phyloP scores from a whole-genome alignment of 2,888 invertebrate species.

The Agriopis aurantiaria region DNA sequence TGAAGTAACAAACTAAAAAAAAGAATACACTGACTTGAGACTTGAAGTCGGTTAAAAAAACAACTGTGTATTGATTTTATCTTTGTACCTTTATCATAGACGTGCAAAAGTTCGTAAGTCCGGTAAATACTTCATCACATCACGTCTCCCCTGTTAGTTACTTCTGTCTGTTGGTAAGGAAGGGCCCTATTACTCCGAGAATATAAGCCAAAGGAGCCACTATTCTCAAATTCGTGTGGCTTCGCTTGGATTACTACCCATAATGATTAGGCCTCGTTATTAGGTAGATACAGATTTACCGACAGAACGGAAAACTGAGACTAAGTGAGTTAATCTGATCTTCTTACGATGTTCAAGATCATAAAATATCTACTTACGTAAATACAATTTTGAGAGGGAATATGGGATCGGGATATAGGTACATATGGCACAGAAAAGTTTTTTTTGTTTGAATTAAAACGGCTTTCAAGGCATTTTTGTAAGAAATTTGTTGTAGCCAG shows the following conservation, averaged over 20 bases:
- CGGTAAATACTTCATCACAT: too few relatives aligned
- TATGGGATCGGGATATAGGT: background rate
- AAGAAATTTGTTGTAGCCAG: too few relatives aligned
- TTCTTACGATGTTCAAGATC: background rate
- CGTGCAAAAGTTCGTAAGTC: too few relatives aligned
- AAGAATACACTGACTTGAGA: too few relatives aligned
- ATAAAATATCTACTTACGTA: background rate
- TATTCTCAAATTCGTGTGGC: slow-evolving; percentile 22
- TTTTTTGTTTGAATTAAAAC: too few relatives aligned
- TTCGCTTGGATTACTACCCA: slow-evolving; percentile 13
- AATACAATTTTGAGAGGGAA: background rate
- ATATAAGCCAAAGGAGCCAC: slow-evolving; percentile 10
- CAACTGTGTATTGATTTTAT: too few relatives aligned
- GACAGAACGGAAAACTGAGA: slow-evolving; percentile 13
- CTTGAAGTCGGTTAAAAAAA: too few relatives aligned
- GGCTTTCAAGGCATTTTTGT: too few relatives aligned
- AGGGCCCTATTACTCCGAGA: slow-evolving; percentile 7
- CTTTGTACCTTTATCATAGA: too few relatives aligned
- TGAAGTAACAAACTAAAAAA: too few relatives aligned
- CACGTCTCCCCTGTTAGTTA: background rate
- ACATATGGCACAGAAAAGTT: background rate
- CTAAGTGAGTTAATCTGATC: slow-evolving; percentile 10
- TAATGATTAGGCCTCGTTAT: slow-evolving; percentile 18
- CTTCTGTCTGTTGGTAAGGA: slow-evolving; percentile 8
- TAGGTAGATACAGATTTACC: slow-evolving; percentile 14